Percentiles rank a stretch among this genome's conserved stretches.
phyloP scores from a whole-genome alignment of 2,888 invertebrate genomes.

The Eretmocerus hayati region DNA sequence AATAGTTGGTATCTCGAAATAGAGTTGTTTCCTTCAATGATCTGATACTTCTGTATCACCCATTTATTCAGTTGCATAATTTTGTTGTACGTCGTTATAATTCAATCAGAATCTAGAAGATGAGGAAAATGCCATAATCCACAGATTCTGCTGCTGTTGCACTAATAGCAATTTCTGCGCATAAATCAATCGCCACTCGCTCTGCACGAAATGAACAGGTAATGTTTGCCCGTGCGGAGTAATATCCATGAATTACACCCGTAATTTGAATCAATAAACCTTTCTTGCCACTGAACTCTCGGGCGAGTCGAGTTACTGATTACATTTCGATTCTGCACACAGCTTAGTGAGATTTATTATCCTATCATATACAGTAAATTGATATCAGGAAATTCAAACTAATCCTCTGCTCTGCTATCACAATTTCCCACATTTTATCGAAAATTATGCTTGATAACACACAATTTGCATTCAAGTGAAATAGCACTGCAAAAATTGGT shows the following conservation, averaged over 20 bases:
- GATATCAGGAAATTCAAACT: too few relatives aligned
- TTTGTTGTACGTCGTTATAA: neutral
- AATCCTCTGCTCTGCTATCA: too few relatives aligned
- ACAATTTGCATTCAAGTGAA: too few relatives aligned
- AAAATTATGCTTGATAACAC: too few relatives aligned
- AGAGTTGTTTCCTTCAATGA: too few relatives aligned
- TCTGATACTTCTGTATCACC: neutral
- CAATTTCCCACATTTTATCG: too few relatives aligned
- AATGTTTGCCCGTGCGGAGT: slow-evolving; percentile 1
- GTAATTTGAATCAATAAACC: slow-evolving; percentile 13
- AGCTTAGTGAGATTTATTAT: too few relatives aligned
- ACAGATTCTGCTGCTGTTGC: neutral
- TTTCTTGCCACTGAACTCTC: slow-evolving; percentile 4
- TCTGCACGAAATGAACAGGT: slow-evolving; percentile 7
- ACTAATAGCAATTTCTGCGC: slow-evolving; percentile 3
- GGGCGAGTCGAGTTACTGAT: neutral
- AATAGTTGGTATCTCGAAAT: too few relatives aligned
- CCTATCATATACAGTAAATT: too few relatives aligned
- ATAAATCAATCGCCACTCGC: slow-evolving; percentile 8
- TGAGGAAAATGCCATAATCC: slow-evolving; percentile 1
- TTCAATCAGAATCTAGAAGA: slow-evolving; percentile 12
- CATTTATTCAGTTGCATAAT: neutral
- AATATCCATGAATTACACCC: slow-evolving; percentile 6
- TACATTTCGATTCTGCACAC: slow-evolving; percentile 11
- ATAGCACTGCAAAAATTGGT: too few relatives aligned